Base-by-base conservation (phyloP, 2,797 vertebrate genomes). In the Miichthys miiuy region DNA sequence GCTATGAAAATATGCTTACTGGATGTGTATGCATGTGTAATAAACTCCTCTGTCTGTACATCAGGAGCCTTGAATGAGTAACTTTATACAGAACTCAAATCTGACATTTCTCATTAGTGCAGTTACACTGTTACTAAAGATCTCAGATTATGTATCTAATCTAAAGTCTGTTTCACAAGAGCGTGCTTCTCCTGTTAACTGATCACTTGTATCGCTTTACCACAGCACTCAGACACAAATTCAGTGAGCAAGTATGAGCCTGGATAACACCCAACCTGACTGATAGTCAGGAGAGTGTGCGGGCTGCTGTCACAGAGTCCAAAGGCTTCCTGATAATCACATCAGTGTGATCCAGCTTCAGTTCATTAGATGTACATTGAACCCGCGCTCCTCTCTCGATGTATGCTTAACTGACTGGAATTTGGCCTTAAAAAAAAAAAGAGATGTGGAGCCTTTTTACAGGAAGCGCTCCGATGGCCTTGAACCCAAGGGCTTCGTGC, bases 191-290 rank as follows among this genome's bases (percentile, higher is more conserved):
- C 20, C 71, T 25, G 75, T 74, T 21, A 71, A 64, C 70, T 13
- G 21, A 88, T 81, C 80, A 17, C 25, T 6, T 38, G 63, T 20
- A 79, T 88, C 74, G n/a, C 9, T 76, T 89, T 78, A 86, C 90
- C 8, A 4, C 30, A 69, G 75, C 76, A 76, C 81, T 74, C 20
- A 61, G 17, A 51, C 55, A 55, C n/a, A 72, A 68, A 73, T 13
- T 47, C 75, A 77, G 55, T 16, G 1, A 57, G 51, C 76, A 77
- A 48, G 48, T 21, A 55, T 52, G 42, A 72, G 65, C 71, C 20
- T 62, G 61, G 75, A 42, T 61, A 66, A 61, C 20, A n/a, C 6
- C 11, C 20, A 44, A 4, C 14, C 64, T n/a, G 11, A 62, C 51
- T 42, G 83, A 69, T 44, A 60, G 54, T 6, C 42, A 14, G 68